phyloP scores from a whole-genome alignment of 2,797 vertebrate species.

The Intellagama lesueurii region DNA sequence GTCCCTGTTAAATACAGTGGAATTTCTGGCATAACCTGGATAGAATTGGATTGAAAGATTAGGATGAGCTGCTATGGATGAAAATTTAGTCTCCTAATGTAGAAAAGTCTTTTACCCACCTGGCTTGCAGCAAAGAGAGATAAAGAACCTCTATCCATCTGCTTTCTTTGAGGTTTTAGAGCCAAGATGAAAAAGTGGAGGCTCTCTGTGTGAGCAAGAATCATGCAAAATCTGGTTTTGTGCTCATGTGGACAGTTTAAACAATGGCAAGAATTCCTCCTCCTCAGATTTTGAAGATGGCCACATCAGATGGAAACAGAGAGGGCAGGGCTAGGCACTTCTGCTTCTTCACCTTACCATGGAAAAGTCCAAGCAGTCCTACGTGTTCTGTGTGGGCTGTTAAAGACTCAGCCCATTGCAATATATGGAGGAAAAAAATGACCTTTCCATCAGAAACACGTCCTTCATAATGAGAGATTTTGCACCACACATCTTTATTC shows the following conservation, averaged over 20 bases:
- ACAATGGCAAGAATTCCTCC: too few relatives aligned
- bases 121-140: background rate
- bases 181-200: too few relatives aligned
- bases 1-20: background rate
- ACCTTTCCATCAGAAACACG: constrained; percentile 35
- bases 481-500: constrained; percentile 22
- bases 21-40: background rate
- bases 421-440: constrained; percentile 18
- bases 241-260: too few relatives aligned
- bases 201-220: too few relatives aligned
- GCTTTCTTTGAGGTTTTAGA: too few relatives aligned
- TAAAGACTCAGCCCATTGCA: constrained; percentile 13
- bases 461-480: constrained; percentile 13
- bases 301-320: too few relatives aligned
- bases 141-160: background rate
- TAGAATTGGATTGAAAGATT: background rate
- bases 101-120: background rate
- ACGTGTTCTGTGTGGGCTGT: background rate
- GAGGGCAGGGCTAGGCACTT: background rate
- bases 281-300: too few relatives aligned
- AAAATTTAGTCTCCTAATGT: background rate
- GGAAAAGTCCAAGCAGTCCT: constrained; percentile 13
- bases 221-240: too few relatives aligned
- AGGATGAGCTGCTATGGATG: background rate
- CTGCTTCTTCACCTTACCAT: constrained; percentile 37